Conservation (phyloP, 1,140 invertebrate species). For the Eumaeus atala region DNA sequence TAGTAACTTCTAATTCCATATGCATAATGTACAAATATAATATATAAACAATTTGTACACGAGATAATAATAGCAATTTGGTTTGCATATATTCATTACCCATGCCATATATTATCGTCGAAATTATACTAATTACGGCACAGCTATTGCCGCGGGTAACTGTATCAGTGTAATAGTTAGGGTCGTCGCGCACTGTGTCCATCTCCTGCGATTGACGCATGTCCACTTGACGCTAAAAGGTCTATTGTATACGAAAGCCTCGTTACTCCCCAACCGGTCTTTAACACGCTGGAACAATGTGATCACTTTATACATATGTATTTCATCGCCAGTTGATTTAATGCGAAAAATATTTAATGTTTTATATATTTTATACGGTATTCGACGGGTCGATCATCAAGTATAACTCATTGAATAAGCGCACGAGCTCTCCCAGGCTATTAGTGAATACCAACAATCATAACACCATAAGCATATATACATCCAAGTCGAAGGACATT, state of each 20-base stretch:
- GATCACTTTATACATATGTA: conserved; percentile 63
- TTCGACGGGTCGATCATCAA: too few species aligned
- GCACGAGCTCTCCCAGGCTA: too few species aligned
- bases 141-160: conserved; percentile 26
- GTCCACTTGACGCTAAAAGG: conserved; percentile 69
- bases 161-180: conserved; percentile 41
- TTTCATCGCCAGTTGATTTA: conserved; percentile 18
- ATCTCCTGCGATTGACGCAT: conserved; percentile 58
- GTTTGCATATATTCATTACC: conserved; percentile 18
- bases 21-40: conserved; percentile 10
- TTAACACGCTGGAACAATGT: conserved; percentile 67
- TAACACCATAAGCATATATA: too few species aligned
- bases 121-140: conserved; percentile 35
- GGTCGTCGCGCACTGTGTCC: conserved; percentile 37
- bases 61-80: conserved; percentile 19
- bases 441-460: too few species aligned
- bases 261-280: conserved; percentile 67
- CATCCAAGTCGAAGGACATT: too few species aligned
- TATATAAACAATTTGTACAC: conserved; percentile 18
- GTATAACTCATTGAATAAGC: too few species aligned
- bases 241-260: conserved; percentile 71
- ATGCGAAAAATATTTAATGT: too few species aligned
- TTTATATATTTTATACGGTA: too few species aligned
- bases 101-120: conserved; percentile 20
- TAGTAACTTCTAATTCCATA: neutral